These are phyloP conservation scores for Gymnoscopelus microlampas DNA, from an alignment of 2,797 vertebrate species.

Conservation along the genomic window DNA sequence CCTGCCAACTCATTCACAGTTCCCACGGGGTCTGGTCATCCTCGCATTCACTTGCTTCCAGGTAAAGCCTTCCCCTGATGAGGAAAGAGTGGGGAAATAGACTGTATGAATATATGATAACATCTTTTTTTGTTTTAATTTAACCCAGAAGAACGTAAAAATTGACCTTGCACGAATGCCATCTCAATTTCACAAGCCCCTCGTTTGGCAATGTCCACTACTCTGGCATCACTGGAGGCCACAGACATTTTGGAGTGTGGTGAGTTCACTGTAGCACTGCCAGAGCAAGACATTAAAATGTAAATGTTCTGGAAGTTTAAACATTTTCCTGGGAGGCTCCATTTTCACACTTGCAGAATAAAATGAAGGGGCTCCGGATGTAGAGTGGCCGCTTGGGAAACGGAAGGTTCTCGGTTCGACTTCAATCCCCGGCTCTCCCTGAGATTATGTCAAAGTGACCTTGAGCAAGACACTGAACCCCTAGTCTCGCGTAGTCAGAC, in stretches of 20 bases:
- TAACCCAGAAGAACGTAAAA: no score
- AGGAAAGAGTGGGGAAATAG: conserved; percentile 40
- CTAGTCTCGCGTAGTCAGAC: no score
- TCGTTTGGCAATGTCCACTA: neutral
- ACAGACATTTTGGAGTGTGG: conserved; percentile 30
- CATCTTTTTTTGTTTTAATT: neutral
- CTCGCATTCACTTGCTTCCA: conserved; percentile 61
- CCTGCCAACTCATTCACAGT: conserved; percentile 77
- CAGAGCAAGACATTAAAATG: conserved; percentile 21
- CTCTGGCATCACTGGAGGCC: neutral
- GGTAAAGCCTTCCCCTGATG: conserved; percentile 60
- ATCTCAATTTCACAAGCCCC: neutral
- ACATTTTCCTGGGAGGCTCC: no score
- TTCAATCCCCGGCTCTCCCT: no score
- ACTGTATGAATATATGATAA: conserved; percentile 33
- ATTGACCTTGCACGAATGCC: no score
- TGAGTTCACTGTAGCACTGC: conserved; percentile 12
- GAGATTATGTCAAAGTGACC: no score
- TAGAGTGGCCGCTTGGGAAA: no score
- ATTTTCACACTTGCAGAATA: no score
- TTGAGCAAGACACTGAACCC: no score
- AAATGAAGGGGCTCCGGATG: no score
- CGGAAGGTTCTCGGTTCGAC: no score
- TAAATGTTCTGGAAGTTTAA: conserved; percentile 3
- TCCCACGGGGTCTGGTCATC: conserved; percentile 66